Evolutionary conservation across 2,888 invertebrate species (phyloP).

Genomic region (Taenaris catops): DNA sequence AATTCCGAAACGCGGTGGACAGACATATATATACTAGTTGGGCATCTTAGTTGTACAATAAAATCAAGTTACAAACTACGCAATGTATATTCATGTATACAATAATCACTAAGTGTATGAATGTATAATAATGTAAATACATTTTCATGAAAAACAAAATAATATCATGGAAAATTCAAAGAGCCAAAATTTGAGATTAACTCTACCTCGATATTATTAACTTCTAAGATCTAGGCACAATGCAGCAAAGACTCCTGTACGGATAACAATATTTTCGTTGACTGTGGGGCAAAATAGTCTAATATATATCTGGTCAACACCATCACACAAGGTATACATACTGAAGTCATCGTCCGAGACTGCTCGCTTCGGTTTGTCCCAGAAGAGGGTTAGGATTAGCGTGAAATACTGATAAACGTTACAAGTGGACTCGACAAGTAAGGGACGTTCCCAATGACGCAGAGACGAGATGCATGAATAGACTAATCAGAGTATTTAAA

Average conservation of each 20-base stretch:
- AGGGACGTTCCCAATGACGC: too few species aligned
- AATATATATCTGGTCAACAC: constrained; percentile 50
- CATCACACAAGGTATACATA: constrained; percentile 49
- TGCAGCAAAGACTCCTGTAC: constrained; percentile 80
- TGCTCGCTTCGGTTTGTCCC: too few species aligned
- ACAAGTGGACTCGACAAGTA: too few species aligned
- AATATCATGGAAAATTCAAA: constrained; percentile 80
- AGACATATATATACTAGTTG: constrained; percentile 48
- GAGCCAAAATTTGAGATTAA: constrained; percentile 80
- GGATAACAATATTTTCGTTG: constrained; percentile 77
- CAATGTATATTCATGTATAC: constrained; percentile 79
- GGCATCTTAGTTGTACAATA: constrained; percentile 73
- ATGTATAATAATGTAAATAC: constrained; percentile 78
- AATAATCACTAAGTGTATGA: constrained; percentile 73
- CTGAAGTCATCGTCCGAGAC: constrained; percentile 52
- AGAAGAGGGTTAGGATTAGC: constrained; percentile 16
- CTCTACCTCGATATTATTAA: constrained; percentile 79
- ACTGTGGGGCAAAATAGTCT: constrained; percentile 68
- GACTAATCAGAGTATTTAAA: too few species aligned
- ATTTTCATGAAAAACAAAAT: constrained; percentile 76
- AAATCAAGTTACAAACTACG: constrained; percentile 78
- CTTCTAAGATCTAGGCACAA: constrained; percentile 81
- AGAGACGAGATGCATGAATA: too few species aligned
- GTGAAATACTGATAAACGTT: constrained; percentile 8
- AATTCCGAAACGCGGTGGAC: constrained; percentile 56